A percentile compares a stretch with the other conserved stretches of the same genome.
Evolutionary conservation across 2,113 vertebrate species (phyloP).

Genomic region (Noctilio leporinus): DNA sequence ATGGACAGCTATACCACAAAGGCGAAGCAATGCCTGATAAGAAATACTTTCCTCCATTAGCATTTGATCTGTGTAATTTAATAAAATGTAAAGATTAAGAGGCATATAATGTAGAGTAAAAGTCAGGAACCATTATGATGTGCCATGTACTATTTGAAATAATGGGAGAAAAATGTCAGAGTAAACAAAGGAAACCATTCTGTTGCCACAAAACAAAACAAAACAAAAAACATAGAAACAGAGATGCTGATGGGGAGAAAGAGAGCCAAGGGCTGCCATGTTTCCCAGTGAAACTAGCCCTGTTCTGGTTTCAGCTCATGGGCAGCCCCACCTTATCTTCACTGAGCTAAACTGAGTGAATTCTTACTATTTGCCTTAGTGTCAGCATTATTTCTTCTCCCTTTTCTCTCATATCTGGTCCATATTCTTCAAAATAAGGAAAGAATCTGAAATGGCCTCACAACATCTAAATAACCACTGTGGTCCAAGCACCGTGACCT

Average conservation of each 20-base stretch:
- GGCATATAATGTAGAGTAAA: background rate
- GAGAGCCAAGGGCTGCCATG: background rate
- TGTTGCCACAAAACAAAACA: background rate
- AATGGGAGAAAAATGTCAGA: background rate
- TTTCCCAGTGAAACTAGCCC: background rate
- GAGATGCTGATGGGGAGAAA: background rate
- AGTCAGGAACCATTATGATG: background rate
- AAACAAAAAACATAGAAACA: background rate
- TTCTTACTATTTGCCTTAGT: background rate
- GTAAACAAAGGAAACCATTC: background rate
- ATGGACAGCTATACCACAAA: background rate
- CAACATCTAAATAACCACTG: background rate
- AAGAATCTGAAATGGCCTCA: background rate
- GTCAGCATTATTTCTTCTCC: background rate
- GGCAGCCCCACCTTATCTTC: background rate
- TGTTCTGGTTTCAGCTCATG: background rate
- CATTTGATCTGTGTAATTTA: background rate
- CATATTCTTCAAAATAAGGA: background rate
- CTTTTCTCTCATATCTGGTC: background rate
- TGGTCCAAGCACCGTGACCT: background rate
- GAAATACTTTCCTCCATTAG: background rate
- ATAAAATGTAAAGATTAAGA: background rate
- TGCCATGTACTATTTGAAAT: background rate
- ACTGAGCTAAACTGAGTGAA: background rate
- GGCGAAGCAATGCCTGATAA: background rate